These are phyloP conservation scores for Trachelus stipa DNA, from an alignment of 2,888 invertebrate genomes.

Conservation along the genomic window DNA sequence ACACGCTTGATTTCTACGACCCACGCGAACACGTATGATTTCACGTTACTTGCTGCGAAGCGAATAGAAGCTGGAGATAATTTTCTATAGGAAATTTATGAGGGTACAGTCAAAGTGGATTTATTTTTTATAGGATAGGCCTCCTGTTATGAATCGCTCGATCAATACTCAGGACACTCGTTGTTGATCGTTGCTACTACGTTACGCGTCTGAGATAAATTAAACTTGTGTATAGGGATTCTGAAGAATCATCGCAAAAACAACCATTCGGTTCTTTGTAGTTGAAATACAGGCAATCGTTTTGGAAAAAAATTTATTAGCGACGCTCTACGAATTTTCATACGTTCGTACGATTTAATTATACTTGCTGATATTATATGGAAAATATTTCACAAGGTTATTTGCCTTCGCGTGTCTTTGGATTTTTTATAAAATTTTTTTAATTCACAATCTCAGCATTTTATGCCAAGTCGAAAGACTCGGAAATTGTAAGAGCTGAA, in stretches of 20 bases:
- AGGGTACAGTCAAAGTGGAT: neutral
- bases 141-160: neutral
- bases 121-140: neutral
- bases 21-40: neutral
- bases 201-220: neutral
- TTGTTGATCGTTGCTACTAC: neutral
- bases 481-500: too few relatives aligned
- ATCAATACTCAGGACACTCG: neutral
- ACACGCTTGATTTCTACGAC: neutral
- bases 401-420: too few relatives aligned
- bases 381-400: too few relatives aligned
- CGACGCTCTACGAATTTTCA: neutral
- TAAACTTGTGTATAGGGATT: neutral
- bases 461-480: too few relatives aligned
- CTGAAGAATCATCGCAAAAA: neutral
- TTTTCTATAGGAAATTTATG: neutral
- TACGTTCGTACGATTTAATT: neutral
- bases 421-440: too few relatives aligned
- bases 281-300: neutral
- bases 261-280: neutral
- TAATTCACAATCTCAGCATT: too few relatives aligned
- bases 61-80: neutral
- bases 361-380: neutral
- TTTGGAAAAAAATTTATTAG: neutral
- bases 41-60: neutral